Evolutionary conservation across 2,888 invertebrate genomes (phyloP).

Genomic region (Alloscopus bannaensis): DNA sequence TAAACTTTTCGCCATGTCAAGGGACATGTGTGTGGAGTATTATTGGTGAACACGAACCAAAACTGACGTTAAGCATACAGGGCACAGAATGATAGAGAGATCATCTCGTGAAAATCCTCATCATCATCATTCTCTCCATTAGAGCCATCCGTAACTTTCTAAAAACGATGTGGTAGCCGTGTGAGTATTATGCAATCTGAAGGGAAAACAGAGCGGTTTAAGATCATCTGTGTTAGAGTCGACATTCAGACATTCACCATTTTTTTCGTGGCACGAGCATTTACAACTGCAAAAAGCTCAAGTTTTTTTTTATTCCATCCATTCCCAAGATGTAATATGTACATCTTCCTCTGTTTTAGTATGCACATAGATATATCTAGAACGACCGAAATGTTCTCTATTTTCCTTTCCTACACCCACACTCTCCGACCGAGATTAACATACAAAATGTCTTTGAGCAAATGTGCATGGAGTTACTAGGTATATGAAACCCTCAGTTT

Average conservation of each 20-base stretch:
- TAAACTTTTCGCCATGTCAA: no score
- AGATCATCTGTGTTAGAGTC: conserved; percentile 18
- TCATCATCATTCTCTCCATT: conserved; percentile 1
- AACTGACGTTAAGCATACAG: no score
- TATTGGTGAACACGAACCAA: no score
- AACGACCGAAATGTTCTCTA: conserved; percentile 50
- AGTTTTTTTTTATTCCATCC: no score
- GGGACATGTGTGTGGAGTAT: no score
- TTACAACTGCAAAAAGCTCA: conserved; percentile 5
- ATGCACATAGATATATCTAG: no score
- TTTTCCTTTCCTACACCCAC: conserved; percentile 58
- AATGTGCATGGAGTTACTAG: background rate
- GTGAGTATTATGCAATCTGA: conserved; percentile 5
- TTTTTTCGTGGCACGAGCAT: background rate
- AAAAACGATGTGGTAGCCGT: background rate
- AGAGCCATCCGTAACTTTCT: background rate
- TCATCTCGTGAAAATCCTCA: conserved; percentile 11
- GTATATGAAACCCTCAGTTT: conserved; percentile 17
- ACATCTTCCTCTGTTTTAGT: conserved; percentile 14
- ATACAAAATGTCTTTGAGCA: background rate
- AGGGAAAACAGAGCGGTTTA: no score
- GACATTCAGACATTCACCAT: background rate
- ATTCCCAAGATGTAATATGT: no score
- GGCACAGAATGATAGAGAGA: conserved; percentile 17
- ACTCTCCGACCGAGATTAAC: conserved; percentile 32